A percentile compares a stretch with the other conserved stretches of the same genome.
Conservation (phyloP, 2,797 vertebrate species). For the Acanthurus lineatus region DNA sequence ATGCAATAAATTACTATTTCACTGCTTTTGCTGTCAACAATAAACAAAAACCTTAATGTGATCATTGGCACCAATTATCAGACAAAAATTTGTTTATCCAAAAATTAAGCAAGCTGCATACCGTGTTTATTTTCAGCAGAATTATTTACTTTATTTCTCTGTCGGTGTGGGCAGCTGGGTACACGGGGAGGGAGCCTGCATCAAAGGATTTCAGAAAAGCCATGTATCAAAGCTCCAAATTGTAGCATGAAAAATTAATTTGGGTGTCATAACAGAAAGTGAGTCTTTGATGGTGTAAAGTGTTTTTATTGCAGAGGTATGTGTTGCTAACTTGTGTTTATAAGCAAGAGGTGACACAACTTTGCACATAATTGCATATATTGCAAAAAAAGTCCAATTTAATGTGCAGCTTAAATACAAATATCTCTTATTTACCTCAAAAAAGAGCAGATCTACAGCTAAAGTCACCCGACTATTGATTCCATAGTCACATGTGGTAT, state of each 20-base stretch:
- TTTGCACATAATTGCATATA: neutral
- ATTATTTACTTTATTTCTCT: slow-evolving; percentile 23
- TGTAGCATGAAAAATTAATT: slow-evolving; percentile 17
- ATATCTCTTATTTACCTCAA: no score
- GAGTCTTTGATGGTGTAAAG: slow-evolving; percentile 9
- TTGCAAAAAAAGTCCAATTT: no score
- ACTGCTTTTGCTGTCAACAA: neutral
- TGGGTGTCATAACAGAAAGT: slow-evolving; percentile 10
- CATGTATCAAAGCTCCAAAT: slow-evolving; percentile 31
- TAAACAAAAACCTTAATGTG: neutral
- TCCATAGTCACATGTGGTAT: no score
- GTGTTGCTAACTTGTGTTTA: slow-evolving; percentile 1
- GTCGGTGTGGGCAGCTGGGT: slow-evolving; percentile 32
- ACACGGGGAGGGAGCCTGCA: slow-evolving; percentile 1
- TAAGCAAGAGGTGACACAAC: neutral
- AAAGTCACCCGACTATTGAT: no score
- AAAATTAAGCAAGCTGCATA: slow-evolving; percentile 8
- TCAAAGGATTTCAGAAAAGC: slow-evolving; percentile 24
- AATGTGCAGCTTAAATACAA: no score
- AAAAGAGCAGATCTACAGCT: no score
- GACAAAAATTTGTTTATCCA: neutral
- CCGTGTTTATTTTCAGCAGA: slow-evolving; percentile 39
- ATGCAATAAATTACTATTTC: neutral
- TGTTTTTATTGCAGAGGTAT: slow-evolving; percentile 26
- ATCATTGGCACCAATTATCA: neutral